A percentile compares a stretch with the other conserved stretches of the same genome.
Conservation (phyloP, 1,140 invertebrate genomes). For the Drosophila ficusphila region DNA sequence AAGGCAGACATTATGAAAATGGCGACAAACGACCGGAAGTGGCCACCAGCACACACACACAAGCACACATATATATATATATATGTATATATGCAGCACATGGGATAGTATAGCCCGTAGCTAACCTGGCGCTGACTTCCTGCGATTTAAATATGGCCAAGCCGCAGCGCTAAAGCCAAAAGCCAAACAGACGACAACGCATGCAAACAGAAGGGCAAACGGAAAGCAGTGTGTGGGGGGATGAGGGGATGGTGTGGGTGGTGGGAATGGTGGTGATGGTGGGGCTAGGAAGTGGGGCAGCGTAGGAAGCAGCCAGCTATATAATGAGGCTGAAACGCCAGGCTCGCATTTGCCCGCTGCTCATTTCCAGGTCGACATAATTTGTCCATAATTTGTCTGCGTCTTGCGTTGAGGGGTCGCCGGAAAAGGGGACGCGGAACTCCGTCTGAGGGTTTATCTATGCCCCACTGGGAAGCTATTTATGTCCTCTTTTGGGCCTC, state of each 20-base stretch:
- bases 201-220: slow-evolving; percentile 54
- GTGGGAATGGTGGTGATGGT: neutral
- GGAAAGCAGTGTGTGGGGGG: too few relatives aligned
- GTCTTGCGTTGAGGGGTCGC: slow-evolving; percentile 33
- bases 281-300: neutral
- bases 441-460: slow-evolving; percentile 69
- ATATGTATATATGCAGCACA: slow-evolving; percentile 3
- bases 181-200: slow-evolving; percentile 71
- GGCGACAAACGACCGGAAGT: slow-evolving; percentile 80
- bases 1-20: slow-evolving; percentile 73
- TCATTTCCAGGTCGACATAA: slow-evolving; percentile 80
- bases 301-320: slow-evolving; percentile 50
- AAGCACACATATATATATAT: slow-evolving; percentile 17
- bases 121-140: slow-evolving; percentile 67
- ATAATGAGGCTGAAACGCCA: slow-evolving; percentile 71
- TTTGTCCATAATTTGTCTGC: slow-evolving; percentile 82
- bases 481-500: slow-evolving; percentile 63
- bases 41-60: slow-evolving; percentile 39
- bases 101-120: slow-evolving; percentile 57
- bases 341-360: slow-evolving; percentile 59
- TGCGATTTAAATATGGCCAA: slow-evolving; percentile 75
- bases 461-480: slow-evolving; percentile 69
- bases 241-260: neutral
- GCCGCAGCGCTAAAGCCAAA: slow-evolving; percentile 58
- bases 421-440: neutral